A percentile compares a stretch with the other conserved stretches of the same genome.
Evolutionary conservation across 2,797 vertebrate genomes (phyloP).

Genomic region (Gymnodraco acuticeps): DNA sequence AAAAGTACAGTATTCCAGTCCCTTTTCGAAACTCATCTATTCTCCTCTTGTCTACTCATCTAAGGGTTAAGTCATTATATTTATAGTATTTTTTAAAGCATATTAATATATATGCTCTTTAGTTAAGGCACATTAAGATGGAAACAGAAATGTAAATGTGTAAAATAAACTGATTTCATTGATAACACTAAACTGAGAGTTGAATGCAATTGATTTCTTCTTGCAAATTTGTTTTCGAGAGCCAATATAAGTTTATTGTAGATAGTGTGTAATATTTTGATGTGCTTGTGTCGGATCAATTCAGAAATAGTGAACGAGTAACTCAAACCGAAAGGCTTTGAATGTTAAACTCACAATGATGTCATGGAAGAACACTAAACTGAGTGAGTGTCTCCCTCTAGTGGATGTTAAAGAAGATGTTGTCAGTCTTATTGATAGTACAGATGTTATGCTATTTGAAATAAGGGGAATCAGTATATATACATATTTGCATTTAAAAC

Average conservation of each 20-base stretch:
- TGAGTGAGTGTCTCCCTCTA: constrained; percentile 43
- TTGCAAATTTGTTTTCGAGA: too few species aligned
- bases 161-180: constrained; percentile 1
- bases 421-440: neutral
- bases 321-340: too few species aligned
- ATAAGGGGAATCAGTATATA: too few species aligned
- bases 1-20: too few species aligned
- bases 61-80: neutral
- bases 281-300: too few species aligned
- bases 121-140: neutral
- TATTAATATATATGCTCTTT: neutral
- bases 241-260: too few species aligned
- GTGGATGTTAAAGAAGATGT: constrained; percentile 20
- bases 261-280: too few species aligned
- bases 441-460: neutral
- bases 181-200: neutral
- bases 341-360: too few species aligned
- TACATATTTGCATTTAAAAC: neutral
- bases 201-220: too few species aligned
- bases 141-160: neutral
- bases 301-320: too few species aligned
- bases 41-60: too few species aligned
- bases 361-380: neutral
- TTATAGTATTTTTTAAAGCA: neutral
- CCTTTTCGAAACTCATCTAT: too few species aligned